Evolutionary conservation across 2,113 vertebrate species (phyloP), one percentile per base, ranked within the genome.

Genomic region (Oenanthe melanoleuca): DNA sequence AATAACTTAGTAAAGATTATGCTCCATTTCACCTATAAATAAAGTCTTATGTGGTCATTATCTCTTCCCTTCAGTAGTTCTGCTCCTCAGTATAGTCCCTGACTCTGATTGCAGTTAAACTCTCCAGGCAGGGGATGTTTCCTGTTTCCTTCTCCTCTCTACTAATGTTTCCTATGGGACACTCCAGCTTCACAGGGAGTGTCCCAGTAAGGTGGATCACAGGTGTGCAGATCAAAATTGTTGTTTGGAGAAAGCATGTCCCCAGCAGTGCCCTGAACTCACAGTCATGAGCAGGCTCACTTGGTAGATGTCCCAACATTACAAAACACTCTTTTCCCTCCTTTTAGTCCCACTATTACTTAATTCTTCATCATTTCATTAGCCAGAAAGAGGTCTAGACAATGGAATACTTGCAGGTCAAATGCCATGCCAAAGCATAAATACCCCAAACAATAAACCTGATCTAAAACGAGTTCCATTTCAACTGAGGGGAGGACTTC

Each of bases 281-380:
- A 40, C 11, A 14, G 40, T n/a, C n/a, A n/a, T n/a, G n/a, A 8
- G 1, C 2, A 23, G 9, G 19, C 28, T 63, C n/a, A 21, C 2
- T 3, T 49, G 29, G 17, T 24, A 78, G 37, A 5, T 67, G 23
- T 34, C 49, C 8, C 9, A 25, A n/a, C 24, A 22, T 33, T 17
- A 4, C 25, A 66, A 81, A 1, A 1, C 0, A 0, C 3, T 56
- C 31, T 47, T 64, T 49, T 45, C 8, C 15, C 6, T 81, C 5
- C 34, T 21, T 86, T 88, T 34, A 17, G 5, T 81, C 47, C 14
- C 7, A 5, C 19, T 33, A 7, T 9, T 24, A 24, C 31, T 78
- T 73, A 7, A 17, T 50, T 91, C 37, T 93, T 24, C 33, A 23
- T 29, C 9, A 78, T 12, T 2, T 14, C 12, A 12, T 33, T 80